Conservation (phyloP, 92 coral and sea anemone species). For the Zoanthus gigantus region DNA sequence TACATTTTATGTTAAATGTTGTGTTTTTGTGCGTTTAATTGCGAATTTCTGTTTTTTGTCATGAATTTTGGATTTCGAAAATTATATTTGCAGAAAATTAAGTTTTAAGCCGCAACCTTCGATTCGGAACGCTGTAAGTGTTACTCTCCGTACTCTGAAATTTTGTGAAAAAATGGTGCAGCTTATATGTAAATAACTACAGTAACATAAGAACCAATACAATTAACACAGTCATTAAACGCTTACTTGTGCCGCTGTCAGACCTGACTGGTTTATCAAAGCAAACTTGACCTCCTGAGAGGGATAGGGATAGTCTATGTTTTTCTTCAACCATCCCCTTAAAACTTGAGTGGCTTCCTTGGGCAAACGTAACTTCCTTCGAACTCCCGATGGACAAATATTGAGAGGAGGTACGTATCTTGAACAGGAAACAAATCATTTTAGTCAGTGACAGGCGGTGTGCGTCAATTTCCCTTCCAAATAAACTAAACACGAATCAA, state of each 20-base stretch:
- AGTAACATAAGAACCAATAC: too few species aligned
- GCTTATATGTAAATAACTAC: too few species aligned
- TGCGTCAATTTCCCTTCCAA: not conserved
- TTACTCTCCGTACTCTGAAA: too few species aligned
- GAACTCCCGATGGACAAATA: conserved; percentile 54
- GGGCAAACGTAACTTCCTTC: conserved; percentile 60
- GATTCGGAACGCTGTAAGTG: too few species aligned
- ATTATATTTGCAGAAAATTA: too few species aligned
- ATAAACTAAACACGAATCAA: too few species aligned
- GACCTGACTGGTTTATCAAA: conserved; percentile 55
- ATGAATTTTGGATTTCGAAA: too few species aligned
- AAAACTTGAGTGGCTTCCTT: conserved; percentile 50
- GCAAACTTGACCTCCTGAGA: conserved; percentile 46
- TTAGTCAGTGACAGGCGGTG: not conserved
- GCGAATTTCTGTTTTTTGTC: too few species aligned
- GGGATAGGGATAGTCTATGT: conserved; percentile 65
- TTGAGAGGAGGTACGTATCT: conserved; percentile 55
- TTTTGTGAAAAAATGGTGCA: too few species aligned
- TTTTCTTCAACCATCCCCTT: conserved; percentile 60
- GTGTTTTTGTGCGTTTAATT: too few species aligned
- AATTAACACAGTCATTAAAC: not conserved
- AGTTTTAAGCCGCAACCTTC: too few species aligned
- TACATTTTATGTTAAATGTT: too few species aligned
- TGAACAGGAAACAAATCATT: not conserved
- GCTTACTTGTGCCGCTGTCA: conserved; percentile 62